These are phyloP conservation scores for Sapajus apella DNA, from an alignment of 2,113 vertebrate genomes.

Conservation along the genomic window DNA sequence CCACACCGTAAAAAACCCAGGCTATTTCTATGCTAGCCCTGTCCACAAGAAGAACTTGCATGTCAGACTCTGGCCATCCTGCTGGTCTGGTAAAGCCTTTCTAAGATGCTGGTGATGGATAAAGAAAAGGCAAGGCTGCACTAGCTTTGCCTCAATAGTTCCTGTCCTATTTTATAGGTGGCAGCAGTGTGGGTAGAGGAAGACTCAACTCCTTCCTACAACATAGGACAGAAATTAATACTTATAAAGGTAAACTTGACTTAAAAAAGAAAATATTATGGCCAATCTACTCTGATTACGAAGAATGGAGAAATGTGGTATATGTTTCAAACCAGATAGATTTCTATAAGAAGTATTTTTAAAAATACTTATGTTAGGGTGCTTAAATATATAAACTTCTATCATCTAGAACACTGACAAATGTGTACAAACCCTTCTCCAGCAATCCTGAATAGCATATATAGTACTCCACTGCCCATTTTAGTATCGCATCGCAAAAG, in stretches of 20 bases:
- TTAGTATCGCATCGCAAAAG: background rate
- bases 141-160: background rate
- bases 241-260: background rate
- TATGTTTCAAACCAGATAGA: background rate
- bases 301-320: background rate
- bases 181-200: background rate
- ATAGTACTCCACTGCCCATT: no score
- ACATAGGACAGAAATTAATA: background rate
- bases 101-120: background rate
- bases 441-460: background rate
- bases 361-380: background rate
- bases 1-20: background rate
- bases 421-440: background rate
- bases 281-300: background rate
- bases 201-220: background rate
- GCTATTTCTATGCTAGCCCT: background rate
- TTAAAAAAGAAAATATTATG: background rate
- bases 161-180: background rate
- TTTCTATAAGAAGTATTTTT: background rate
- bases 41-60: background rate
- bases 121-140: background rate
- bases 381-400: background rate
- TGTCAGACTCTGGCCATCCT: background rate
- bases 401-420: background rate
- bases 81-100: background rate